A percentile compares a stretch with the other conserved stretches of the same genome.
Evolutionary conservation across 1,140 invertebrate genomes (phyloP).

Genomic region (Anagrus nilaparvatae): DNA sequence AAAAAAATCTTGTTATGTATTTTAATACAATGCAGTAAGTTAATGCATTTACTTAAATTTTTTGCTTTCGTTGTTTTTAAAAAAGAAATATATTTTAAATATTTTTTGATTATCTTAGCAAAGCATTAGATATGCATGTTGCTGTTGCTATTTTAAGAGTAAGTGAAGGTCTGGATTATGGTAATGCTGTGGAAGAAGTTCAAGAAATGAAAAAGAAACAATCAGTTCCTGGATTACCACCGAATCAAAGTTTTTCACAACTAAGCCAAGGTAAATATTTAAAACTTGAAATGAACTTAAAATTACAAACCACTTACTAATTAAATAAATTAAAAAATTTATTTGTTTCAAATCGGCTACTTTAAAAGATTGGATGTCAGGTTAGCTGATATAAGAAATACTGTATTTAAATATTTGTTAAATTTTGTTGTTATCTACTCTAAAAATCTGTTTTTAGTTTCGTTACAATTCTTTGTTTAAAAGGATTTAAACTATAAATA

Average conservation of each 20-base stretch:
- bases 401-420: too few relatives aligned
- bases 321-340: background rate
- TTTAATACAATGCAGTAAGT: conserved; percentile 88
- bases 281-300: too few relatives aligned
- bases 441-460: too few relatives aligned
- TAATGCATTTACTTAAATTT: conserved; percentile 20
- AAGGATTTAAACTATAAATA: too few relatives aligned
- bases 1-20: conserved; percentile 68
- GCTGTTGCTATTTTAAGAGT: conserved; percentile 80
- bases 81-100: background rate
- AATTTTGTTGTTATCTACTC: too few relatives aligned
- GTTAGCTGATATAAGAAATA: too few relatives aligned
- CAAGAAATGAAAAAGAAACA: conserved; percentile 14
- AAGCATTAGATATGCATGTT: conserved; percentile 85
- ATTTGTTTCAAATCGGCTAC: background rate
- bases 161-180: conserved; percentile 69
- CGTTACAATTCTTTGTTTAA: too few relatives aligned
- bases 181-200: conserved; percentile 48
- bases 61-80: background rate
- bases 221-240: conserved; percentile 28
- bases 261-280: conserved; percentile 48
- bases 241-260: conserved; percentile 52
- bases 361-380: too few relatives aligned
- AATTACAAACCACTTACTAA: background rate
- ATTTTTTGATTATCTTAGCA: conserved; percentile 47